Evolutionary conservation across 2,113 vertebrate species (phyloP), one percentile per base, ranked within the genome.

Genomic region (Cettia cetti): DNA sequence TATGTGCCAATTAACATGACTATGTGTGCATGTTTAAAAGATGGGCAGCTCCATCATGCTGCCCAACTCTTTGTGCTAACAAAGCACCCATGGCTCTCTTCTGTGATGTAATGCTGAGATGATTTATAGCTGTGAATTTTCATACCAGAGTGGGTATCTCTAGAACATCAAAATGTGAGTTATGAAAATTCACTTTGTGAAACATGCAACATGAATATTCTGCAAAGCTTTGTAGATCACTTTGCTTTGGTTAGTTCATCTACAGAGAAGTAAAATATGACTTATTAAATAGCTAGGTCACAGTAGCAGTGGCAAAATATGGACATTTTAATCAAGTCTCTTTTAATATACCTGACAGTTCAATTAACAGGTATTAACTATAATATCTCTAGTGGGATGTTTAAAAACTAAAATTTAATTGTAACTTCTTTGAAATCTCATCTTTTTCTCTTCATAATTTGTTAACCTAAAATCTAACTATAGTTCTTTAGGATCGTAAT

Each of bases 361-460:
- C 47, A 95, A 82, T 90, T 94, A 96, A 84, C 74, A 91, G 82
- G 45, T 91, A 84, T 79, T 95, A 89, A 93, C 54, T 94, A 71
- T 86, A 91, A 77, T 93, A 89, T 82, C 57, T 52, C 52, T 42
- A 59, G 2, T 20, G 44, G 19, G 59, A 74, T 71, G 94, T 37
- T 61, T 77, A 88, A 70, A 59, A 92, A 70, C 42, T 64, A 82
- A 35, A 59, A 95, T 75, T 75, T 93, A 90, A 88, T 70, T 92
- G 50, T 86, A 71, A 52, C 39, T 91, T 28, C 53, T 84, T 84
- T 77, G 19, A 80, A 89, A 85, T 92, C 45, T 82, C 35, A 76
- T 71, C 3, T 83, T 64, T 70, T 95, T 80, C 23, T 76, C 45
- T 94, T 39, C 47, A 14, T 53, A 53, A 45, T 90, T 84, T 66